Evolutionary conservation across 2,797 vertebrate genomes (phyloP), one percentile per base, ranked within the genome.

Genomic region (Graptemys geographica): DNA sequence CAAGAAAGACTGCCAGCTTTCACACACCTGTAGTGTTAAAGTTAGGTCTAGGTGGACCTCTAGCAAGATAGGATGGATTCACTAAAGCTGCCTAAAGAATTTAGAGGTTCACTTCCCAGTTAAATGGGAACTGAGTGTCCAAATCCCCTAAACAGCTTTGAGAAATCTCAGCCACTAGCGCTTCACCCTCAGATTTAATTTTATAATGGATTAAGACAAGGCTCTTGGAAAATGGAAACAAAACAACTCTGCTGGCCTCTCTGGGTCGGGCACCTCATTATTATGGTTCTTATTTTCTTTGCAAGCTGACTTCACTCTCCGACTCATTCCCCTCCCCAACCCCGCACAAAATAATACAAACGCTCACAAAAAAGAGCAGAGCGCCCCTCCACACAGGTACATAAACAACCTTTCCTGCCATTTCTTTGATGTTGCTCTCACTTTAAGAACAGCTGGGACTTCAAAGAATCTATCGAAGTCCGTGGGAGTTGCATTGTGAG

Each of bases 391-490:
- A 3, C 84, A 91, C 93, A 92, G 51, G 79, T 89, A 79, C 51
- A 16, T 1, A 53, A 85, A 49, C 3, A 11, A 41, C 44, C 4
- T 90, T 79, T 84, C 51, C 74, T 95, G 74, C 33, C 83, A 18
- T 0, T 5, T 19, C 81, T 94, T 94, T 96, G 90, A 93, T 94
- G 84, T 90, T 93, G 13, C 37, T 33, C 19, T 56, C 37, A 84
- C 91, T 83, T 55, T 56, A 47, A 49, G 83, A 94, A 72, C 89
- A 96, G 72, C 92, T 94, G 92, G 84, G 82, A 95, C 62, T 95
- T 96, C 91, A 95, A 97, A 96, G 91, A 4, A 5, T 55, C 81
- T 72, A 56, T 92, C 94, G 90, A 72, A 94, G 91, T 69, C 76
- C 21, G 19, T 92, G 80, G 79, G 80, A 93, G 94, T 93, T 94